Percentiles rank a stretch among this genome's conserved stretches.
Conservation (phyloP, 1,140 invertebrate species). For the Himalopsyche phryganea region DNA sequence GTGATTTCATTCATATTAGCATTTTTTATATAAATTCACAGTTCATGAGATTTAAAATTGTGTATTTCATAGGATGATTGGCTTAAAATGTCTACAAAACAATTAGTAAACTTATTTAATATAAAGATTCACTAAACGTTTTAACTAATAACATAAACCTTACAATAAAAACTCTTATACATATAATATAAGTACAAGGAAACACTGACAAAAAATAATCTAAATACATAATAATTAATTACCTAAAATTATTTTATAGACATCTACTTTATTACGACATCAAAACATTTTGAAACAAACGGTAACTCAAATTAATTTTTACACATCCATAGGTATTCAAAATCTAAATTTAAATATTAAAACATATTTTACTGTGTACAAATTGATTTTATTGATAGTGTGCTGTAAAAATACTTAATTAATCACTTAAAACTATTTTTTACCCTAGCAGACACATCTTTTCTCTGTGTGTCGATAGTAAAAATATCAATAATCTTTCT, state of each 20-base stretch:
- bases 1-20: constrained; percentile 10
- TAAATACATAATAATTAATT: not conserved
- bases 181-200: too few relatives aligned
- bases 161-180: not conserved
- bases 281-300: constrained; percentile 33
- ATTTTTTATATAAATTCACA: constrained; percentile 1
- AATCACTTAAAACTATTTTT: constrained; percentile 4
- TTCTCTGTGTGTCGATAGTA: constrained; percentile 19
- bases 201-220: too few relatives aligned
- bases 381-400: constrained; percentile 29
- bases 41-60: constrained; percentile 6
- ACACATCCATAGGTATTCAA: constrained; percentile 13
- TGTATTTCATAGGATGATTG: not conserved
- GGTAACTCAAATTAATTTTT: constrained; percentile 34
- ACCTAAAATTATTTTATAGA: constrained; percentile 11
- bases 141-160: constrained; percentile 8
- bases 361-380: constrained; percentile 16
- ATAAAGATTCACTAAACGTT: constrained; percentile 12
- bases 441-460: constrained; percentile 18
- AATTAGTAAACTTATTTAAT: constrained; percentile 9
- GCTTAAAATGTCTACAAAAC: constrained; percentile 2
- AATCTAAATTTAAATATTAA: constrained; percentile 24
- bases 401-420: constrained; percentile 33
- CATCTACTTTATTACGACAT: constrained; percentile 33
- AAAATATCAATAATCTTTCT: constrained; percentile 22